Evolutionary conservation across 1,140 invertebrate genomes (phyloP), one percentile per base, ranked within the genome.

Genomic region (Elymnias hypermnestra): DNA sequence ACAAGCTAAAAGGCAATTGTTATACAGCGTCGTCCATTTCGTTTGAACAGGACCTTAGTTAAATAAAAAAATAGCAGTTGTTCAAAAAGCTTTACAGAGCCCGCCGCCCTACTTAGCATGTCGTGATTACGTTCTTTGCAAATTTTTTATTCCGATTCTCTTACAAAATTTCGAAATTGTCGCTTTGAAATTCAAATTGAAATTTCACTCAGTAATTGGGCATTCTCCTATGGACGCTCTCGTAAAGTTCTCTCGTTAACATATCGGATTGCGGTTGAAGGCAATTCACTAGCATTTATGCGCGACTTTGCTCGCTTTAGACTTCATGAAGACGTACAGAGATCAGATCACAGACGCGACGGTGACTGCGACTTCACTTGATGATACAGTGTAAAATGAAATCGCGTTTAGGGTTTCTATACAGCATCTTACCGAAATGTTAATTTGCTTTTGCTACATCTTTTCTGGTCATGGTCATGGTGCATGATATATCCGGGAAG

Each of bases 181-280:
- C 31, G 15, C 31, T 33, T 33, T 33, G 31, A 33, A 33, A 33
- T 33, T 33, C 31, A 33, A 33, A 33, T 33, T 33, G 31, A 33
- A 33, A 33, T 33, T 33, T 33, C 31, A 33, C 8, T 8, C 13
- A 10, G 31, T 33, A 33, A 33, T 33, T 33, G 13, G 31, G 14
- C 14, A 5, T 17, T 33, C 14, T 18, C 15, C 31, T 29, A 13
- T 29, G 31, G 31, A 33, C 31, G 18, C 15, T 15, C 10, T 29
- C 26, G 26, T 0, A 4, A 29, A 13, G 26, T 29, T 29, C 13
- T 13, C 26, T 13, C 26, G 26, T 29, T 29, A 29, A 29, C 26
- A 13, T 29, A 29, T 29, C 8, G 26, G n/a, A n/a, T n/a, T n/a
- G n/a, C n/a, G n/a, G n/a, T n/a, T n/a, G n/a, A n/a, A n/a, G n/a